phyloP scores from a whole-genome alignment of 2,797 vertebrate genomes.

The Linurgus olivaceus region DNA sequence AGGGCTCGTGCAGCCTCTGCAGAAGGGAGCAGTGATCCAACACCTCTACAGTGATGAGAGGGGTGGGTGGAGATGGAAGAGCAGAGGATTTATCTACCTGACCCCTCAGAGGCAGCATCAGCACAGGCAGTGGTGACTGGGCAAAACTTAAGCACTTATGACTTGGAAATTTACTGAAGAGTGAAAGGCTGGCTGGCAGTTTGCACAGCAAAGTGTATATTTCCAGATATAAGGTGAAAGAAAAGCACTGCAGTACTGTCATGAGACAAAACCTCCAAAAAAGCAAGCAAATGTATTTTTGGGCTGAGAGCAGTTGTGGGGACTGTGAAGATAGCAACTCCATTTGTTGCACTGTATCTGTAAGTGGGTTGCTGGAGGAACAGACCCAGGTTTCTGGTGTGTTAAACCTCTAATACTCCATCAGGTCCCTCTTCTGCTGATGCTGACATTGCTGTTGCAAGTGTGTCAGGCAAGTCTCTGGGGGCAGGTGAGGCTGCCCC shows the following conservation, averaged over 20 bases:
- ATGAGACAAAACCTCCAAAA: background rate
- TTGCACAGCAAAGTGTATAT: background rate
- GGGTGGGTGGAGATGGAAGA: background rate
- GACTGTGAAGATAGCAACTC: background rate
- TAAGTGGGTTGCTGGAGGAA: background rate
- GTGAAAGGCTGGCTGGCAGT: background rate
- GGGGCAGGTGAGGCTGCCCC: background rate
- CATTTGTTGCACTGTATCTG: background rate
- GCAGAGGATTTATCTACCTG: background rate
- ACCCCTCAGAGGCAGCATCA: background rate
- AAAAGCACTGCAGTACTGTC: background rate
- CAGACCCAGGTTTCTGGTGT: background rate
- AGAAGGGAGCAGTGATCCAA: background rate
- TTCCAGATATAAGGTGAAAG: background rate
- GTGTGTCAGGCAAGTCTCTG: background rate
- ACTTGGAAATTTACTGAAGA: background rate
- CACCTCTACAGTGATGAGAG: accelerated
- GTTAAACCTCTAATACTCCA: background rate
- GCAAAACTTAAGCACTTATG: background rate
- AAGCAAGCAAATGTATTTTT: background rate
- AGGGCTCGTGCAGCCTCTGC: background rate
- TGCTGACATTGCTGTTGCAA: background rate
- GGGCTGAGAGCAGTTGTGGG: background rate
- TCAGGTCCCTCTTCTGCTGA: background rate
- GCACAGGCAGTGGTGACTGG: background rate